These are phyloP conservation scores for Drosophila conformis DNA, from an alignment of 2,888 invertebrate genomes.

Conservation along the genomic window DNA sequence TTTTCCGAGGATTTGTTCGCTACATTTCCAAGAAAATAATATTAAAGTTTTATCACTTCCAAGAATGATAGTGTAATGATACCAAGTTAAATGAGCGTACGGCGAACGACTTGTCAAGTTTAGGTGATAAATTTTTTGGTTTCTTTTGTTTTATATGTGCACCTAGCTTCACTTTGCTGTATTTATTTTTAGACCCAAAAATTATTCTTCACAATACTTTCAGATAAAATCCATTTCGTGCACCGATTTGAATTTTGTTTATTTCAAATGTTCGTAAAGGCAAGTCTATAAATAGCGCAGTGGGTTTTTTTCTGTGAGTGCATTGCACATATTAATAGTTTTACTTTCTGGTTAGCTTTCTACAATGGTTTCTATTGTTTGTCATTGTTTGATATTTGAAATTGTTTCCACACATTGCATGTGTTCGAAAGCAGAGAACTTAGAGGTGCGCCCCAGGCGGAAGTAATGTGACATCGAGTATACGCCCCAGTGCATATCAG, in stretches of 20 bases:
- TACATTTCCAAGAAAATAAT: neutral
- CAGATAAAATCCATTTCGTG: neutral
- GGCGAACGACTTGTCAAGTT: neutral
- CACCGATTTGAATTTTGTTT: neutral
- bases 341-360: neutral
- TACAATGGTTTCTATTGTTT: neutral
- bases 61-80: neutral
- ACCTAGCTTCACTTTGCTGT: neutral
- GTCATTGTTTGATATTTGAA: slow-evolving; percentile 12
- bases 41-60: slow-evolving; percentile 1
- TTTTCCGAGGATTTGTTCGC: neutral
- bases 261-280: neutral
- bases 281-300: neutral
- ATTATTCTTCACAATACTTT: neutral
- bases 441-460: slow-evolving; percentile 48
- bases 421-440: slow-evolving; percentile 11
- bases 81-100: neutral
- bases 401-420: slow-evolving; percentile 13
- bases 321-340: slow-evolving; percentile 1
- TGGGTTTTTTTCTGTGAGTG: neutral
- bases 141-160: neutral
- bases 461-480: slow-evolving; percentile 53
- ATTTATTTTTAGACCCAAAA: neutral
- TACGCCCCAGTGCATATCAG: slow-evolving; percentile 46
- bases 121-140: neutral